A percentile compares a stretch with the other conserved stretches of the same genome.
Evolutionary conservation across 2,888 invertebrate species (phyloP).

Genomic region (Nephrocerus scutellatus): DNA sequence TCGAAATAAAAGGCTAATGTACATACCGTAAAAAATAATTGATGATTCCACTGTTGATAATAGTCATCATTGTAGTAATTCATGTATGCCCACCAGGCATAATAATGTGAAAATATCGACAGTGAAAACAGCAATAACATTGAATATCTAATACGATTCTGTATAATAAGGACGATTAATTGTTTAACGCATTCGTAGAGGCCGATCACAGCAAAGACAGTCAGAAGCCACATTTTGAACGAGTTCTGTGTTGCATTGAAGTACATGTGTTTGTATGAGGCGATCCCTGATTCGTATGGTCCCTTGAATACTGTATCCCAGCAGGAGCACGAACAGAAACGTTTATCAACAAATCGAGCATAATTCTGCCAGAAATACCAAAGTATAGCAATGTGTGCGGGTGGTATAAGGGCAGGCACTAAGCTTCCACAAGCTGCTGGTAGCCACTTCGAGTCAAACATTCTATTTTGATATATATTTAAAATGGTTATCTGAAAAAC

Average conservation of each 20-base stretch:
- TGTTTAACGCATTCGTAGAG: constrained; percentile 58
- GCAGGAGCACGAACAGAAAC: constrained; percentile 63
- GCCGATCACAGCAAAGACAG: constrained; percentile 53
- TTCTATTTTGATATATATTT: constrained; percentile 17
- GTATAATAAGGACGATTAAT: constrained; percentile 51
- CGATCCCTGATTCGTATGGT: constrained; percentile 62
- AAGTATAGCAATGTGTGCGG: constrained; percentile 56
- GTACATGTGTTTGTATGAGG: constrained; percentile 63
- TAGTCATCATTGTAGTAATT: constrained; percentile 68
- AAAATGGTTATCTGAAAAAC: not conserved
- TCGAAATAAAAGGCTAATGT: too few species aligned
- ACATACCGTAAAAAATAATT: constrained; percentile 55
- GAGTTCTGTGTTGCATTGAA: constrained; percentile 61
- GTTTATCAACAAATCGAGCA: constrained; percentile 57
- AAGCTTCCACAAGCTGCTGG: constrained; percentile 45
- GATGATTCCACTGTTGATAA: constrained; percentile 64
- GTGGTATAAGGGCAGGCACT: constrained; percentile 53
- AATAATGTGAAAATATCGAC: constrained; percentile 61
- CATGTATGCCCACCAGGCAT: constrained; percentile 63
- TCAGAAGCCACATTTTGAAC: constrained; percentile 59
- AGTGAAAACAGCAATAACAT: constrained; percentile 58
- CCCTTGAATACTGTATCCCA: constrained; percentile 74
- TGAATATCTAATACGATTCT: constrained; percentile 52
- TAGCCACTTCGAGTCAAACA: constrained; percentile 45
- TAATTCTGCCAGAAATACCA: constrained; percentile 63